Evolutionary conservation across 2,113 vertebrate genomes (phyloP), one percentile per base, ranked within the genome.

Genomic region (Sclerurus mexicanus): DNA sequence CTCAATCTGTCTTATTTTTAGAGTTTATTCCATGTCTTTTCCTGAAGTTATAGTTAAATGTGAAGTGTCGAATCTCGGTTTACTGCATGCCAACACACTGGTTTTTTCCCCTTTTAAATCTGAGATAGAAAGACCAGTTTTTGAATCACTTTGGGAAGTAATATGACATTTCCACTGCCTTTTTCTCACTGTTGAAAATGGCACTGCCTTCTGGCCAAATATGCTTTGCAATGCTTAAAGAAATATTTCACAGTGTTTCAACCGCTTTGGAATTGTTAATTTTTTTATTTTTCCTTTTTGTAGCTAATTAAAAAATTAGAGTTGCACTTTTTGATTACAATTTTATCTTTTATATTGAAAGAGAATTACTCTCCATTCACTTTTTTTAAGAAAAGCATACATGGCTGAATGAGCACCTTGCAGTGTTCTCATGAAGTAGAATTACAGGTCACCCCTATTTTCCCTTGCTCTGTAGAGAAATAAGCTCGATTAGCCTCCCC

Each of bases 61-160:
- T 66, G 37, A 66, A 50, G 31, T 82, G 18, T 35, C 0, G 3
- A 60, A 21, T 56, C 23, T 50, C 30, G 42, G 49, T 96, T 96
- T 95, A 83, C 75, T 44, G 47, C 68, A 80, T 69, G 56, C 31
- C 71, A 94, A 35, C 85, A 46, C 62, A 92, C 39, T 75, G 33
- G 73, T 22, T n/a, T 37, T 58, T 42, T 35, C 16, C 52, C 27
- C 49, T 44, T 92, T 93, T 90, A 90, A 94, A 95, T 85, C 31
- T 19, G 33, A 95, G 75, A 86, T 94, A 96, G 50, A 87, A 75
- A 56, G 68, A 62, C 91, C 55, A 94, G 53, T 93, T 93, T 7
- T 4, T 93, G 74, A 95, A 86, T 93, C 76, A 80, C 33, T 80
- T 95, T 46, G 28, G 89, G 40, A 91, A 78, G 62, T 87, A 72